Evolutionary conservation across 2,888 invertebrate species (phyloP), one percentile per base, ranked within the genome.

Genomic region (Nomada fabriciana): DNA sequence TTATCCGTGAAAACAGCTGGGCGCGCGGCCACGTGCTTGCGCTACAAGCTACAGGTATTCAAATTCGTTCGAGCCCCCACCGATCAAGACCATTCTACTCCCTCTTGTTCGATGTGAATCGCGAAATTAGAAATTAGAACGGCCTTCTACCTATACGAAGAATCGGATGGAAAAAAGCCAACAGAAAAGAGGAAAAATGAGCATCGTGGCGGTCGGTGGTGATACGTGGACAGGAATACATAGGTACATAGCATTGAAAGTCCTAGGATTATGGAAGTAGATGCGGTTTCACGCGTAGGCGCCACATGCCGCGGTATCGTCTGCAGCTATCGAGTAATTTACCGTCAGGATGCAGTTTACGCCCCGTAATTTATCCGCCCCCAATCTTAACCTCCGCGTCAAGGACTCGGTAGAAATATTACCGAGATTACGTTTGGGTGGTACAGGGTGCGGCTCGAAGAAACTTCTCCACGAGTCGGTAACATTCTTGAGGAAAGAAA

Each of bases 331-430:
- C 88, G 77, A 73, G 74, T 85, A 88, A 87, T 88, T 88, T 85
- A 87, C 74, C 29, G 80, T 72, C 87, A 68, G 79, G 76, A 60
- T 64, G 71, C 79, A 61, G 80, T 87, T 87, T 89, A 89, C 83
- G 88, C 86, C 85, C 76, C 71, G 72, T 85, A 89, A 89, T 87
- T 88, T 89, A 88, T 85, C 81, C 81, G 79, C 80, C 76, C 77
- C 83, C 73, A 61, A 73, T 77, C 79, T 68, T 15, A 76, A 18
- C 69, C 88, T 63, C 64, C 67, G 61, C 86, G 85, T 78, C 84
- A 80, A 86, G 87, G 87, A 69, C 72, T 84, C 63, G 65, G 63
- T 65, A 72, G 85, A 83, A 83, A 83, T 83, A 78, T 85, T 72
- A 59, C 71, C 67, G 83, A 83, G 83, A 83, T 83, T 83, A 73